phyloP scores from a whole-genome alignment of 2,797 vertebrate species.

The Alouatta caraya region DNA sequence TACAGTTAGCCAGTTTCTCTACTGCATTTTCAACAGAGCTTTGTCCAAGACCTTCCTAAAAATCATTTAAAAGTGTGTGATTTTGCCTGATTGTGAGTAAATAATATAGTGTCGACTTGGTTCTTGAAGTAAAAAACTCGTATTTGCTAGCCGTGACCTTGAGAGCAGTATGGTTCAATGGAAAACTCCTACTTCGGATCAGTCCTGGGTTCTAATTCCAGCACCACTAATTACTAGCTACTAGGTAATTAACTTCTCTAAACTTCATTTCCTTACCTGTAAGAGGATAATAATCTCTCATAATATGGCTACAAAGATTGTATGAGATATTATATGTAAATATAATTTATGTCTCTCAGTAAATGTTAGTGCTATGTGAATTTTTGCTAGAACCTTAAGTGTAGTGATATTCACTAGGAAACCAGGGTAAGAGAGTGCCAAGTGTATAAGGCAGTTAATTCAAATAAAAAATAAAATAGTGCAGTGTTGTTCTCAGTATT shows the following conservation, averaged over 20 bases:
- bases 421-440: background rate
- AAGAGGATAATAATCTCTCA: background rate
- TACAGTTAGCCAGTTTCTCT: background rate
- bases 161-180: background rate
- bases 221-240: background rate
- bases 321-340: background rate
- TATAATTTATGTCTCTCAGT: background rate
- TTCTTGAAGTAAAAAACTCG: background rate
- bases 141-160: background rate
- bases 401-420: background rate
- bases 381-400: background rate
- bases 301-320: background rate
- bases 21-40: background rate
- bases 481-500: no score
- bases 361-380: background rate
- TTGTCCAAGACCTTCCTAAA: background rate
- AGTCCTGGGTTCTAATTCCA: background rate
- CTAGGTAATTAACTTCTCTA: background rate
- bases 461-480: background rate
- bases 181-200: background rate
- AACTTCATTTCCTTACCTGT: background rate
- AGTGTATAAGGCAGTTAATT: background rate
- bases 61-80: background rate
- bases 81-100: background rate
- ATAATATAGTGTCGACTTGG: background rate